Base-by-base conservation (phyloP, 2,113 vertebrate genomes). In the Nasalis larvatus region DNA sequence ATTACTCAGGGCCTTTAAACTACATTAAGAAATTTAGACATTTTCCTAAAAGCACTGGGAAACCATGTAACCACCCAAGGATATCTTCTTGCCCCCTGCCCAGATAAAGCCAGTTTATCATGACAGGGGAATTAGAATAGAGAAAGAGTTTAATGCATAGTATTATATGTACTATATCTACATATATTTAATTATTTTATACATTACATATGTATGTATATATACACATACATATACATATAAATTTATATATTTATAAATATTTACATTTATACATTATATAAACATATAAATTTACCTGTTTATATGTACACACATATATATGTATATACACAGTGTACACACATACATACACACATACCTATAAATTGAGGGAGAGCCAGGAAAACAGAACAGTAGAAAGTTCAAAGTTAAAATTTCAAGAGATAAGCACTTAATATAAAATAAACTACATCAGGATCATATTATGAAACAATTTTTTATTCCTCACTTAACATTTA, bases 381-480 rank as follows among this genome's bases (percentile, higher is more conserved):
- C 49, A 90, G 35, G 54, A 89, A 45, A 82, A 63, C 6, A 77
- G 9, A 60, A 37, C 3, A 32, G 32, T 78, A 18, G n/a, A 81
- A 96, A 45, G 27, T 84, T 17, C 69, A 4, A 89, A 56, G 12
- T 68, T 74, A 71, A 80, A 63, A 45, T 86, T 94, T 56, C 42
- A 86, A 87, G 56, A 71, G 86, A 35, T 54, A 63, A 9, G 18
- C 1, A 73, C 17, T 95, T 81, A 21, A 78, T 68, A 23, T 78
- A 35, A 86, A 86, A 49, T 92, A 83, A 95, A 69, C 45, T 58
- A 47, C 32, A 54, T 92, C n/a, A 6, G 63, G 0, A 87, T 97
- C 93, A 56, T 87, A 74, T 88, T 35, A 66, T 92, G 94, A 78
- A 98, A 96, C 87, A 94, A 93, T 96, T 92, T 96, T 97, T 96